Base-by-base conservation (phyloP, 2,797 vertebrate species). In the Thamnophis elegans region DNA sequence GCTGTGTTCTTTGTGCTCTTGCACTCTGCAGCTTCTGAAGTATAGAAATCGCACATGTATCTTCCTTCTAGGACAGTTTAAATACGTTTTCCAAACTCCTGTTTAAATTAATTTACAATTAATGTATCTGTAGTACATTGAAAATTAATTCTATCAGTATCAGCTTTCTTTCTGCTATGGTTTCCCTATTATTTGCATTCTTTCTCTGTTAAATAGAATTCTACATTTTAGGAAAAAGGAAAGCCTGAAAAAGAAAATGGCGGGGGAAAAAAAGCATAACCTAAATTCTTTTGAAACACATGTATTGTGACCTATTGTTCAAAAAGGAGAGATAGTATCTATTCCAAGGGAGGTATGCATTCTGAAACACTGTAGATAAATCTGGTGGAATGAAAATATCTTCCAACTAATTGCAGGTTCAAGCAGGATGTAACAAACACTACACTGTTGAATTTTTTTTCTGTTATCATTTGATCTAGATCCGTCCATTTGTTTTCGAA, bases 191-290 rank as follows among this genome's bases (percentile, higher is more conserved):
- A 68, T 60, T 92, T 59, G 22, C 16, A 6, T 92, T 87, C 55
- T 87, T 92, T 90, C 42, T 55, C 56, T 73, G 53, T 73, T 85
- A 62, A 62, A 56, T 62, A 58, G 54, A 92, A n/a, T 87, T 89
- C 53, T 58, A 58, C 36, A 90, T 73, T 87, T 87, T 62, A 51
- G 42, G 85, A 65, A 53, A 47, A 87, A 53, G 20, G 36, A 22
- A 59, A 86, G 7, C 28, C 26, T 2, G 18, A 73, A 51, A 22
- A 54, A 32, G 55, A 28, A 47, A 55, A 42, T 55, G 18, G 28
- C 59, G 16, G 20, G 47, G 58, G 32, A 32, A 26, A 89, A 89
- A 53, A 36, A 78, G 5, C 53, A 51, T 51, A 85, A 87, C 36
- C 59, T 26, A 85, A 58, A 51, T 92, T 92, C 54, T 73, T 87